Percentiles rank a stretch among this genome's conserved stretches.
phyloP scores from a whole-genome alignment of 2,113 vertebrate species.

The Pseudois nayaur region DNA sequence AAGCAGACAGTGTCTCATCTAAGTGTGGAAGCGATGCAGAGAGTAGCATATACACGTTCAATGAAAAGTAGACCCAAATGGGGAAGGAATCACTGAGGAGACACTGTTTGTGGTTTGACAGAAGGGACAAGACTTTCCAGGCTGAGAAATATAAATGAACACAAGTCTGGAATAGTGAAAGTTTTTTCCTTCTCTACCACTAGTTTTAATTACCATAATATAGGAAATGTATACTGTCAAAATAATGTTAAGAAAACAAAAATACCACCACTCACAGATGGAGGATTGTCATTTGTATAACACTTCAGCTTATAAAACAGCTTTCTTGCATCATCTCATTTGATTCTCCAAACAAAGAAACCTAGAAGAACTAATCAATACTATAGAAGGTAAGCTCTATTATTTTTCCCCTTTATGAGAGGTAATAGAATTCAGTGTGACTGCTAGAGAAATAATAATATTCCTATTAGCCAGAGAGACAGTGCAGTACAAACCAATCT shows the following conservation, averaged over 20 bases:
- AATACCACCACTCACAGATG: not conserved
- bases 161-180: not conserved
- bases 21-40: not conserved
- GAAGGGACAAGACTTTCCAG: not conserved
- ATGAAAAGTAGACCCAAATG: no score
- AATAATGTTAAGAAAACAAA: not conserved
- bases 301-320: not conserved
- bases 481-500: not conserved
- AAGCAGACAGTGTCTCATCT: not conserved
- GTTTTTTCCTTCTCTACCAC: not conserved
- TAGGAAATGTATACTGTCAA: not conserved
- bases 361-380: not conserved
- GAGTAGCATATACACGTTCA: fast-evolving
- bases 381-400: not conserved
- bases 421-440: not conserved
- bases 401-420: not conserved
- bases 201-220: not conserved
- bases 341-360: not conserved
- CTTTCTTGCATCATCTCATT: not conserved
- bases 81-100: not conserved
- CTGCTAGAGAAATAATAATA: not conserved
- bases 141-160: not conserved
- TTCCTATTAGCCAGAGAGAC: not conserved
- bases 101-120: not conserved
- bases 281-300: not conserved